Evolutionary conservation across 2,113 vertebrate genomes (phyloP).

Genomic region (Anseranas semipalmata): DNA sequence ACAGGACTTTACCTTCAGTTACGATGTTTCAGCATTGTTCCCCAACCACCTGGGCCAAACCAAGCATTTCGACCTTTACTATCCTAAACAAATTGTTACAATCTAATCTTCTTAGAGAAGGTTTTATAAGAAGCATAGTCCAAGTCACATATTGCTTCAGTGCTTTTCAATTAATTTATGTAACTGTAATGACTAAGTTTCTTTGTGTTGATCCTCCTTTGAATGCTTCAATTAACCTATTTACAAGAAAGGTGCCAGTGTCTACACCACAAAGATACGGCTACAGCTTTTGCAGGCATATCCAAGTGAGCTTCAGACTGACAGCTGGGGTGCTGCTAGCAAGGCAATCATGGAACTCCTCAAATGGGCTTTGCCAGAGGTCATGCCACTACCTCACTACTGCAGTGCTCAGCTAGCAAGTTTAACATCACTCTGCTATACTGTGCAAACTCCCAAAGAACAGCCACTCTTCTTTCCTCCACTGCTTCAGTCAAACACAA

Average conservation of each 20-base stretch:
- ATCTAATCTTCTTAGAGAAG: neutral
- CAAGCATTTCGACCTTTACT: constrained; percentile 50
- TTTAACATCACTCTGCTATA: neutral
- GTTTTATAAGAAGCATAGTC: neutral
- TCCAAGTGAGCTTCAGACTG: neutral
- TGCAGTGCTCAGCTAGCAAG: neutral
- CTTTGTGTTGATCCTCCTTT: neutral
- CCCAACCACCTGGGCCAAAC: constrained; percentile 49
- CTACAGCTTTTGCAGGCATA: neutral
- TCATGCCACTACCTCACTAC: neutral
- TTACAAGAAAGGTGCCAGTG: neutral
- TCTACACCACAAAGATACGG: neutral
- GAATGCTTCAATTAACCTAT: neutral
- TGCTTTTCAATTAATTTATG: neutral
- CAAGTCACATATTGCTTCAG: neutral
- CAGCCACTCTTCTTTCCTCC: neutral
- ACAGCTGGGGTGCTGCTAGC: neutral
- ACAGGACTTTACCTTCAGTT: neutral
- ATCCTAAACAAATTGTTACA: neutral
- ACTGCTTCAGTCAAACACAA: neutral
- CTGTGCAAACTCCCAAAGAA: neutral
- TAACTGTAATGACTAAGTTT: neutral
- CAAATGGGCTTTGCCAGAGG: neutral
- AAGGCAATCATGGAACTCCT: neutral
- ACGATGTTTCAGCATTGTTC: constrained; percentile 46